Evolutionary conservation across 2,888 invertebrate genomes (phyloP).

Genomic region (Acleris holmiana): DNA sequence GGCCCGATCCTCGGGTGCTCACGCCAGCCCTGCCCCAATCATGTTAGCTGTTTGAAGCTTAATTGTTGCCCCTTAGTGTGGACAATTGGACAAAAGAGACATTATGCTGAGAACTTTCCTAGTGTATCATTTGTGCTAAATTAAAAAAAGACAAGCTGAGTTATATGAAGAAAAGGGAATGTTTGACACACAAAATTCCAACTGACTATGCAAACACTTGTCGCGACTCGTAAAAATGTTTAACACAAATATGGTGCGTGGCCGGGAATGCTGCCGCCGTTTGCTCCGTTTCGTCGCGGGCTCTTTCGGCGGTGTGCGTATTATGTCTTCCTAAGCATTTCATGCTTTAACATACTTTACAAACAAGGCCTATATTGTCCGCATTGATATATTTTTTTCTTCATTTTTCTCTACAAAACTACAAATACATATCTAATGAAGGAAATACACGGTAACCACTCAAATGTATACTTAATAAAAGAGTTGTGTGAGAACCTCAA

Average conservation of each 20-base stretch:
- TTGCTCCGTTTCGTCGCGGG: conserved; percentile 56
- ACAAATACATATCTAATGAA: no score
- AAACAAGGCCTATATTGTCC: background rate
- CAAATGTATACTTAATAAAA: no score
- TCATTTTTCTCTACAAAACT: no score
- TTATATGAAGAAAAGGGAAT: conserved; percentile 38
- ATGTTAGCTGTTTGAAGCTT: conserved; percentile 1
- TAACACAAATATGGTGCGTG: conserved; percentile 68
- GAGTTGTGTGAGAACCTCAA: no score
- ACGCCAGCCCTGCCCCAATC: conserved; percentile 1
- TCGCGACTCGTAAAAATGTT: conserved; percentile 68
- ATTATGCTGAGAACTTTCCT: background rate
- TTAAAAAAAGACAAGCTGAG: conserved; percentile 7
- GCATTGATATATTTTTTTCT: no score
- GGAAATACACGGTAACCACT: no score
- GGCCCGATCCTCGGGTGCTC: conserved; percentile 18
- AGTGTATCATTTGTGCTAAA: conserved; percentile 1
- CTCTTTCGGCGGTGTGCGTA: conserved; percentile 28
- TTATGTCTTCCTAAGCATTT: conserved; percentile 7
- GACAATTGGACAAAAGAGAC: conserved; percentile 13
- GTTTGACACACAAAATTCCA: conserved; percentile 62
- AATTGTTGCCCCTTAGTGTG: background rate
- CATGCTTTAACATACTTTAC: background rate
- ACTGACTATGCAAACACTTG: conserved; percentile 68
- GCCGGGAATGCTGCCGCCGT: conserved; percentile 69